Conservation (phyloP, 2,113 vertebrate species). For the Microcebus jonahi region DNA sequence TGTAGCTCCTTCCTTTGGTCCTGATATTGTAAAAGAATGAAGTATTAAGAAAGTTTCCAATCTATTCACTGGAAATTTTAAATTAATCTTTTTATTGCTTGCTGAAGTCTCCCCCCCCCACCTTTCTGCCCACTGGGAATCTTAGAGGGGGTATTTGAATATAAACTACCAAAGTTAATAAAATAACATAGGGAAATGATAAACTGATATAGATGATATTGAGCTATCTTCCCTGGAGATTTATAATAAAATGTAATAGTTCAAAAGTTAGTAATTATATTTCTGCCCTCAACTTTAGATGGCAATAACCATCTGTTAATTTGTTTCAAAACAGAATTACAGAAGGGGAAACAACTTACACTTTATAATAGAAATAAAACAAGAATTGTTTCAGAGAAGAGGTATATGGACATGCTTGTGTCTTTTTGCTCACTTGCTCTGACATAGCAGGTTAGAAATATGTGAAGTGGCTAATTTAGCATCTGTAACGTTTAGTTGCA, state of each 20-base stretch:
- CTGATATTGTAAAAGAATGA: background rate
- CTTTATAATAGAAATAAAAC: background rate
- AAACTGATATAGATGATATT: background rate
- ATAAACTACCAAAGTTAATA: background rate
- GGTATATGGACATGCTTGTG: background rate
- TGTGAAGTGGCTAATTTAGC: constrained; percentile 37
- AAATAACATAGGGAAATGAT: background rate
- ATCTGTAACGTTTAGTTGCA: constrained; percentile 44
- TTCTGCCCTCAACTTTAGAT: background rate
- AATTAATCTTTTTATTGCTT: background rate
- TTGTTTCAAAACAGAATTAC: constrained; percentile 43
- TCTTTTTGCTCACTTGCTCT: constrained; percentile 32
- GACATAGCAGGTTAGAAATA: constrained; percentile 40
- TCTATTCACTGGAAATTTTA: background rate
- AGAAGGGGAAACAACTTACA: background rate
- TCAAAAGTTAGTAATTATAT: constrained; percentile 13
- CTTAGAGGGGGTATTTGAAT: background rate
- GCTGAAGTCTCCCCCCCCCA: background rate
- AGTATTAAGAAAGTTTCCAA: background rate
- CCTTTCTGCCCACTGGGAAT: background rate
- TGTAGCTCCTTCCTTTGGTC: background rate
- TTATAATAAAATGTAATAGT: constrained; percentile 14
- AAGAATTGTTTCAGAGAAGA: background rate
- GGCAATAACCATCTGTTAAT: background rate
- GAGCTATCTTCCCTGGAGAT: background rate